These are phyloP conservation scores for Pavo muticus DNA, from an alignment of 2,113 vertebrate species.

Conservation along the genomic window DNA sequence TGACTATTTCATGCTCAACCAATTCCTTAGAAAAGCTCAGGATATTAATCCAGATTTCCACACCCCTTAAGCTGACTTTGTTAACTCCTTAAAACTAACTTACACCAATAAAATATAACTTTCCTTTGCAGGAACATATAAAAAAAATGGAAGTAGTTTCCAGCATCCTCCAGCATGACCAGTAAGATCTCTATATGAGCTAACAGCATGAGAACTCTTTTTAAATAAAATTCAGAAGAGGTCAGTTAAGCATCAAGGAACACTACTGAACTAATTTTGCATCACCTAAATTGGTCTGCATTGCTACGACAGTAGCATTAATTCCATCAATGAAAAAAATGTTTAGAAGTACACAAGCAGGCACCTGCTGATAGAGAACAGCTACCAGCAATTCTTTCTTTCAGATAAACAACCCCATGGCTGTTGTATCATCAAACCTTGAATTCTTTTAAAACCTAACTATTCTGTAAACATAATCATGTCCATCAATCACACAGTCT, in stretches of 20 bases:
- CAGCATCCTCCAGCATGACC: neutral
- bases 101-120: neutral
- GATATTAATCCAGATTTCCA: constrained; percentile 1
- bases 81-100: neutral
- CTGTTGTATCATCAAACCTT: neutral
- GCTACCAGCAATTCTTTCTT: neutral
- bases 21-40: neutral
- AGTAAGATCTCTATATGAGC: neutral
- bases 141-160: neutral
- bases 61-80: neutral
- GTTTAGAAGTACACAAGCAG: neutral
- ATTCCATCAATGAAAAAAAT: neutral
- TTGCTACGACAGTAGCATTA: neutral
- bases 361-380: neutral
- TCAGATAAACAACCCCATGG: neutral
- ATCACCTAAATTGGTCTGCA: neutral
- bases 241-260: neutral
- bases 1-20: neutral
- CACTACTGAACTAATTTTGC: neutral
- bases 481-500: constrained; percentile 27
- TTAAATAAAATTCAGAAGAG: constrained; percentile 1
- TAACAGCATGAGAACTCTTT: neutral
- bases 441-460: constrained; percentile 21
- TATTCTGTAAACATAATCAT: neutral
- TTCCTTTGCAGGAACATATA: neutral